These are phyloP conservation scores for Sprattus sprattus DNA, from an alignment of 2,113 vertebrate species.

Conservation along the genomic window DNA sequence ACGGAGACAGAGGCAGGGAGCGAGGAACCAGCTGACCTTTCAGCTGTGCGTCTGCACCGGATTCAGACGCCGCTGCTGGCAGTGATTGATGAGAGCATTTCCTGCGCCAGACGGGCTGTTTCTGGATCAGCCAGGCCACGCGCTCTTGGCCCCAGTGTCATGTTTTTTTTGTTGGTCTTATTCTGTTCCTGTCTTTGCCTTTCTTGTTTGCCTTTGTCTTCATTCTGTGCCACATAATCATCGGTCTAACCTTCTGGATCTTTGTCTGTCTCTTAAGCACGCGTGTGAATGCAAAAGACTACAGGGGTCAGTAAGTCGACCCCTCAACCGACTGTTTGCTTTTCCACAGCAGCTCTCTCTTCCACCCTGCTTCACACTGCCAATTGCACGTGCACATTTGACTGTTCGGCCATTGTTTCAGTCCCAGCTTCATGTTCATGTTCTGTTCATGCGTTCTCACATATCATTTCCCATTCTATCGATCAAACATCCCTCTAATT, in stretches of 20 bases:
- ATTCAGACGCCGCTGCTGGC: conserved; percentile 22
- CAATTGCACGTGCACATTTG: neutral
- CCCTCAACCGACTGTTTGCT: conserved; percentile 40
- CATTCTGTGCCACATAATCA: neutral
- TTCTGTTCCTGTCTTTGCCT: neutral
- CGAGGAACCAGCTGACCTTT: conserved; percentile 10
- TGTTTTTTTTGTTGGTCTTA: neutral
- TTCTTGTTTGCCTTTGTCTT: neutral
- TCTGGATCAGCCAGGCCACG: conserved; percentile 17
- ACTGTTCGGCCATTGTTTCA: neutral
- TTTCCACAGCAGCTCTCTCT: neutral
- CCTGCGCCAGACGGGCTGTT: conserved; percentile 25
- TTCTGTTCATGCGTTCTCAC: conserved; percentile 43
- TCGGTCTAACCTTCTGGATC: neutral
- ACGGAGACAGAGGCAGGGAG: conserved; percentile 25
- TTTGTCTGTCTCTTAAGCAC: conserved; percentile 10
- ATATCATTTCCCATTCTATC: conserved; percentile 52
- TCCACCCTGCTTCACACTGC: conserved; percentile 16
- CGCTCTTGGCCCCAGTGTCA: conserved; percentile 16
- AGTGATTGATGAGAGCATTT: conserved; percentile 37
- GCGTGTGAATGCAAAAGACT: conserved; percentile 31
- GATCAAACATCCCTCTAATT: conserved; percentile 59
- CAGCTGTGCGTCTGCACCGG: conserved; percentile 19
- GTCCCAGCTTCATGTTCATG: neutral
- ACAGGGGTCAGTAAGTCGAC: conserved; percentile 62